Evolutionary conservation across 2,113 vertebrate species (phyloP), one percentile per base, ranked within the genome.

Genomic region (Carlito syrichta): DNA sequence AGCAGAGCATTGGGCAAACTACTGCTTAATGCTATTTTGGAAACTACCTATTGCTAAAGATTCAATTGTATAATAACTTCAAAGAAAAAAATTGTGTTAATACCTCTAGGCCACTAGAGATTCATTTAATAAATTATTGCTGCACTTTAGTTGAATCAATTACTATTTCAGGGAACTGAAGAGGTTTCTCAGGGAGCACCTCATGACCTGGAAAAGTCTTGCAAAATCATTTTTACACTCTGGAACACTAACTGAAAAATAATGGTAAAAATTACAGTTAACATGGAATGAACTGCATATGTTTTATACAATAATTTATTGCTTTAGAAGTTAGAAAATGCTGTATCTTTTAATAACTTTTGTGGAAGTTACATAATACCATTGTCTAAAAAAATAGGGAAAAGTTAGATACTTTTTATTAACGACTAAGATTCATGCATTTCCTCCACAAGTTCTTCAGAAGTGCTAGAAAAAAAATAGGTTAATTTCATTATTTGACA

Each of bases 121-220:
- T 79, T n/a, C 78, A 73, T 77, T 94, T 95, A 95, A 88, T 94
- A 89, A 97, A 95, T 95, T 74, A 95, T 60, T 79, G 92, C 68
- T 83, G 25, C 0, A 6, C 81, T 86, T 96, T 38, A 77, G 81
- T 52, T 43, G 88, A 95, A 91, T 93, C 81, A 96, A 91, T 97
- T 95, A 95, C 40, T 86, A 84, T 83, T 95, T 97, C 88, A 94
- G 58, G 85, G 93, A 96, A 86, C 66, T 52, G 66, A 91, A 78
- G 74, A 71, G 50, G 68, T 68, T 97, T 94, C 73, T 93, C 86
- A 76, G 82, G 89, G 22, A 94, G 66, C 35, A 71, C 12, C 45
- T 94, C 74, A 74, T 96, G 95, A 96, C 86, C 91, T 91, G 86
- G 68, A 95, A 96, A 89, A 96, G 81, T 74, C 78, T 94, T 97